phyloP scores from a whole-genome alignment of 2,113 vertebrate species.

The Grus americana region DNA sequence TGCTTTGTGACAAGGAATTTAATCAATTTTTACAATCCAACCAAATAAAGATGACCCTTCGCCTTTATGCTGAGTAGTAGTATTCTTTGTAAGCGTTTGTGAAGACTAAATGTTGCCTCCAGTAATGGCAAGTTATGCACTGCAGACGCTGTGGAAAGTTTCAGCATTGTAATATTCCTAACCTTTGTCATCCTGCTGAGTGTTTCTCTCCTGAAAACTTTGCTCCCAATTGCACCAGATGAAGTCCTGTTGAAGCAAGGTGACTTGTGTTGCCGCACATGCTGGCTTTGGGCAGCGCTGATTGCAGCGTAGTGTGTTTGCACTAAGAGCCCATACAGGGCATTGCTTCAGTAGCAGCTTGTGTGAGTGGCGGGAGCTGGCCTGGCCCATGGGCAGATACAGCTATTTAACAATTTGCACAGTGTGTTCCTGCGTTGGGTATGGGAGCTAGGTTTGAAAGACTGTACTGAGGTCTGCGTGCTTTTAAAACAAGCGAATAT shows the following conservation, averaged over 20 bases:
- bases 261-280: accelerated
- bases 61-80: background rate
- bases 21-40: background rate
- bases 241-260: background rate
- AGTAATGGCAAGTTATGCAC: background rate
- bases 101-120: background rate
- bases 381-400: background rate
- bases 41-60: background rate
- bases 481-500: background rate
- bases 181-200: background rate
- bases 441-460: background rate
- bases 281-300: background rate
- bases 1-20: background rate
- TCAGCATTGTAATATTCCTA: background rate
- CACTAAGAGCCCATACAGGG: background rate
- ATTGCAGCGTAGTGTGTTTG: background rate
- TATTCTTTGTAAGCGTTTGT: background rate
- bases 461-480: background rate
- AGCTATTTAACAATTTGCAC: background rate
- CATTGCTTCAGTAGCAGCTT: background rate
- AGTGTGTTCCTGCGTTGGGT: background rate
- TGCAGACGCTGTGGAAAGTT: background rate
- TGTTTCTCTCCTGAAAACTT: background rate
- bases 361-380: background rate
- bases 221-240: background rate